Evolutionary conservation across 2,888 invertebrate species (phyloP).

Genomic region (Malacosoma neustria): DNA sequence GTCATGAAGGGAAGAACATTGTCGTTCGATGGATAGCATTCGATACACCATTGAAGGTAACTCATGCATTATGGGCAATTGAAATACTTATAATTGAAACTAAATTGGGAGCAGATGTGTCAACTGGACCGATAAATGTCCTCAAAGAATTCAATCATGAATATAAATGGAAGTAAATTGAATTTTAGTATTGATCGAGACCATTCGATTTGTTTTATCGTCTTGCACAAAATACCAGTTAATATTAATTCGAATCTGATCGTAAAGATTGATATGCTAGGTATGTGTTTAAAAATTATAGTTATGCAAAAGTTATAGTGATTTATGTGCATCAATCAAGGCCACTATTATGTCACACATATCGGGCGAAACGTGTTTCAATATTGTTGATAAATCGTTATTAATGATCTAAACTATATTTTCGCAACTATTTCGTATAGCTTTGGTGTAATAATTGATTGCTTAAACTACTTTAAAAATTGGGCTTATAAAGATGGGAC

Average conservation of each 20-base stretch:
- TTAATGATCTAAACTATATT: neutral
- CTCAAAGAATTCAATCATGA: constrained; percentile 12
- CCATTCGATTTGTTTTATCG: constrained; percentile 3
- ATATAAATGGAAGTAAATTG: constrained; percentile 19
- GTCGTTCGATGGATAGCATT: constrained; percentile 29
- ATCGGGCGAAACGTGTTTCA: neutral
- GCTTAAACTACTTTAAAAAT: too few relatives aligned
- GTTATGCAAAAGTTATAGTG: neutral
- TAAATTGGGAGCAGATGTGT: constrained; percentile 5
- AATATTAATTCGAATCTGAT: neutral
- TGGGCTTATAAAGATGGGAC: too few relatives aligned
- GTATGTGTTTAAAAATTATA: neutral
- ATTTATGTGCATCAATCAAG: neutral
- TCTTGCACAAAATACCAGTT: neutral
- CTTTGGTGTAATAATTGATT: too few relatives aligned
- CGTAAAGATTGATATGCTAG: neutral
- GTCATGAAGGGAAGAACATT: constrained; percentile 35
- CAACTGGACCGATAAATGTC: constrained; percentile 4
- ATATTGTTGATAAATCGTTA: neutral
- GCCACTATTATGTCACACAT: neutral
- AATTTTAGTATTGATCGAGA: constrained; percentile 32
- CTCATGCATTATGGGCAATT: constrained; percentile 28
- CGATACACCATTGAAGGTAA: constrained; percentile 39
- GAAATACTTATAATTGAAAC: constrained; percentile 8
- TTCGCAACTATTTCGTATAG: neutral